Conservation (phyloP, 2,113 vertebrate genomes). For the Antigone vipio region DNA sequence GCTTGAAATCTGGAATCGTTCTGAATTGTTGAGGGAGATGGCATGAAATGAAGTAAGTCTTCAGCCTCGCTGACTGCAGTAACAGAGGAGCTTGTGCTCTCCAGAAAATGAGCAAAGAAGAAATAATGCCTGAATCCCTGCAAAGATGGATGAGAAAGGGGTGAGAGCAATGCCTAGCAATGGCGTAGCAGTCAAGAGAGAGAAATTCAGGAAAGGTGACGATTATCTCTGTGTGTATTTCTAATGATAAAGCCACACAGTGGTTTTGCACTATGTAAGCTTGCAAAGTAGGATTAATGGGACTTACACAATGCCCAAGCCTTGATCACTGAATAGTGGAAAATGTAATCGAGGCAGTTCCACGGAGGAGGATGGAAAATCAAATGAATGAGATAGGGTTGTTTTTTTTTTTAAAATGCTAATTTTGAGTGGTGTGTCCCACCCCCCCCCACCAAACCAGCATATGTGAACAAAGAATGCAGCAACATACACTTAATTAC, state of each 20-base stretch:
- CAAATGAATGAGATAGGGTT: neutral
- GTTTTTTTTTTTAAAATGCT: neutral
- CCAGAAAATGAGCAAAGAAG: neutral
- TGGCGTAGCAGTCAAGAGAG: neutral
- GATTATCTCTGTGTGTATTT: neutral
- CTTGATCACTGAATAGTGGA: neutral
- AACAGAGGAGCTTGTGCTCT: neutral
- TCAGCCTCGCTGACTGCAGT: neutral
- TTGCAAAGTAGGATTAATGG: constrained; percentile 19
- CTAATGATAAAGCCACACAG: neutral
- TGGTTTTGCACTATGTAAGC: neutral
- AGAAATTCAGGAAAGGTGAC: neutral
- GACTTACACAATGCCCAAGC: neutral
- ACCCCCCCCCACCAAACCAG: neutral
- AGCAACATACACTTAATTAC: neutral
- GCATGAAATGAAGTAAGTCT: neutral
- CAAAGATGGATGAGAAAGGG: neutral
- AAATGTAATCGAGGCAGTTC: neutral
- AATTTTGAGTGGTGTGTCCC: neutral
- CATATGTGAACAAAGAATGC: neutral
- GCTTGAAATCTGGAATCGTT: neutral
- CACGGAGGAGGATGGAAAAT: neutral
- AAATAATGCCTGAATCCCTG: neutral
- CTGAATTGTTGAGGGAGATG: neutral
- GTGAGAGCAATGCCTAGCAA: neutral